Percentiles rank a stretch among this genome's conserved stretches.
Conservation (phyloP, 2,113 vertebrate species). For the Centrocercus urophasianus region DNA sequence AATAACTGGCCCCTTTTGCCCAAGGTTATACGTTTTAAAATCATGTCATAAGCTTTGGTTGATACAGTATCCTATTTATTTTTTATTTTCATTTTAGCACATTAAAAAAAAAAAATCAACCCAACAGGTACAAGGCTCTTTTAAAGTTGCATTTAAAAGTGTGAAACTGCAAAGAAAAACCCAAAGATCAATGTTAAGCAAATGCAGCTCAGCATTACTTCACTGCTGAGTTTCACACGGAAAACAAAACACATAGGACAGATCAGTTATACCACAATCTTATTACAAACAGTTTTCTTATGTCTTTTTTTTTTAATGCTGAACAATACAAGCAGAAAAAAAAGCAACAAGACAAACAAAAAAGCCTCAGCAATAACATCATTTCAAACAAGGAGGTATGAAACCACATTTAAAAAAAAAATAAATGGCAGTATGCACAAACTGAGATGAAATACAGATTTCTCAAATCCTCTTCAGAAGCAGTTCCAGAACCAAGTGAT, state of each 20-base stretch:
- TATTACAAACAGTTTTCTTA: neutral
- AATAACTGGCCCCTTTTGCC: constrained; percentile 60
- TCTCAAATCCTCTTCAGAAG: neutral
- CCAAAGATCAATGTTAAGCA: neutral
- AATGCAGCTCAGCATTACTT: neutral
- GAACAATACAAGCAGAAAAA: neutral
- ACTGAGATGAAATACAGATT: neutral
- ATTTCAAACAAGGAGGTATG: neutral
- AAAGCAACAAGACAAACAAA: neutral
- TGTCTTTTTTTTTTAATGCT: neutral
- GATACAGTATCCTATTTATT: neutral
- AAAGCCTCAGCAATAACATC: neutral
- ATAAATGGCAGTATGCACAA: neutral
- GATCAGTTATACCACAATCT: neutral
- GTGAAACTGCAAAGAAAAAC: neutral
- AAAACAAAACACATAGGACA: neutral
- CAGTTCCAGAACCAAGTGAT: neutral
- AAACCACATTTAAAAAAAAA: neutral
- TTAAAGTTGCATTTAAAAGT: neutral
- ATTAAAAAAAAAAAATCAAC: neutral
- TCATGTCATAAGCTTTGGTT: neutral
- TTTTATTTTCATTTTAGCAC: neutral
- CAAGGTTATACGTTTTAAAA: constrained; percentile 59
- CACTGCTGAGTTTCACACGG: neutral
- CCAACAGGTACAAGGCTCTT: neutral